Evolutionary conservation across 2,888 invertebrate species (phyloP).

Genomic region (Philonicus albiceps): DNA sequence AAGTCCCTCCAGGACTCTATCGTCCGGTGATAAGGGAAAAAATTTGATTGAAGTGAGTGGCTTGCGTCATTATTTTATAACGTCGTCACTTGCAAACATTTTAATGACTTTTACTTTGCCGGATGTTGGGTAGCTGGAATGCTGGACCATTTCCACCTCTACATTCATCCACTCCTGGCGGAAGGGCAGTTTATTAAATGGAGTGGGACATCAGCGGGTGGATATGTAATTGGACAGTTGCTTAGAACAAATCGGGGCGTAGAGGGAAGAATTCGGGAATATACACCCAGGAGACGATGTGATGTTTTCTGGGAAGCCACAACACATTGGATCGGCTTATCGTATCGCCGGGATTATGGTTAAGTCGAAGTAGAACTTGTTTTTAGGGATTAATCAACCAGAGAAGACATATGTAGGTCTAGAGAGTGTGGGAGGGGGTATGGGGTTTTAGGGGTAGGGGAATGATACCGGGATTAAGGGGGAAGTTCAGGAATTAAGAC

Average conservation of each 20-base stretch:
- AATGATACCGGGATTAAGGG: neutral
- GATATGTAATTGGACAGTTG: neutral
- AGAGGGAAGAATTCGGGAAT: neutral
- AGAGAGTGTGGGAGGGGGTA: neutral
- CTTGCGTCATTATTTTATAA: constrained; percentile 40
- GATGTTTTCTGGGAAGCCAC: neutral
- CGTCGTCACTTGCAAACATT: constrained; percentile 41
- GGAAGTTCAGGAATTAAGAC: neutral
- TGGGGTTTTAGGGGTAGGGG: neutral
- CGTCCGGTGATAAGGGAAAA: constrained; percentile 1
- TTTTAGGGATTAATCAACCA: neutral
- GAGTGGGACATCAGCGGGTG: neutral
- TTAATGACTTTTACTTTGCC: constrained; percentile 25
- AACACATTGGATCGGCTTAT: neutral
- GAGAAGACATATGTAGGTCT: neutral
- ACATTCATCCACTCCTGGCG: neutral
- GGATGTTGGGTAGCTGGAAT: neutral
- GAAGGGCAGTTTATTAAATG: neutral
- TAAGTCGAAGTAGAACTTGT: neutral
- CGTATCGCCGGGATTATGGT: neutral
- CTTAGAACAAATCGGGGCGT: neutral
- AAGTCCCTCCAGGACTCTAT: neutral
- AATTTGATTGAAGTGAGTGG: constrained; percentile 40
- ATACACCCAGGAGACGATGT: neutral
- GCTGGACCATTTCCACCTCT: neutral